Evolutionary conservation across 2,113 vertebrate genomes (phyloP), one percentile per base, ranked within the genome.

Genomic region (Brachyhypopomus gauderio): DNA sequence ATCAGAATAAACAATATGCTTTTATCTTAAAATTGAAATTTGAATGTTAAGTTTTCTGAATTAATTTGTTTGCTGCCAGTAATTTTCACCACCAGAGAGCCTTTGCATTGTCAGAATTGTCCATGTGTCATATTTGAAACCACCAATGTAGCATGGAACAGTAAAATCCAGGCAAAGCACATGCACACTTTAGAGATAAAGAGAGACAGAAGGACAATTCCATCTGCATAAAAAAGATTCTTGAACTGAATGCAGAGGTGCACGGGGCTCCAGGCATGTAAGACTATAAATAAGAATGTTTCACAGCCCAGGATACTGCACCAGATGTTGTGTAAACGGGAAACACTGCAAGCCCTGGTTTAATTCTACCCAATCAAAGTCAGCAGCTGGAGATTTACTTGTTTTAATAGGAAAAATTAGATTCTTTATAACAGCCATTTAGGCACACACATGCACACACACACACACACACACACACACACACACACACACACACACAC

Each of bases 261-360:
- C 9, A 76, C 7, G 12, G 1, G 55, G 12, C 22, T 74, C 16
- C 38, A 30, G 41, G 7, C 73, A 79, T 36, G 70, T 58, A 78
- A 45, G 62, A 73, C 72, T 81, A 84, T 82, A 80, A 85, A 87
- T 87, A 82, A 63, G 45, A 82, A 82, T 8, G 14, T 74, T 67
- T 76, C 55, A 34, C 48, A 80, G 64, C 69, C 75, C 55, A 73
- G 73, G 41, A 71, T 75, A 36, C 73, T 62, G 74, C 23, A 79
- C 48, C 79, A 87, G 84, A 74, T 84, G 84, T 81, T 82, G n/a
- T 41, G 16, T 34, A 67, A 87, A 38, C 72, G 66, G 1, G 63
- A 74, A 77, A 36, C 56, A 72, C 69, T 79, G 64, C 63, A 78
- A 25, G 69, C 36, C 63, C 55, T 55, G 14, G 30, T 63, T 67